Base-by-base conservation (phyloP, 2,113 vertebrate genomes). In the Eptesicus fuscus region DNA sequence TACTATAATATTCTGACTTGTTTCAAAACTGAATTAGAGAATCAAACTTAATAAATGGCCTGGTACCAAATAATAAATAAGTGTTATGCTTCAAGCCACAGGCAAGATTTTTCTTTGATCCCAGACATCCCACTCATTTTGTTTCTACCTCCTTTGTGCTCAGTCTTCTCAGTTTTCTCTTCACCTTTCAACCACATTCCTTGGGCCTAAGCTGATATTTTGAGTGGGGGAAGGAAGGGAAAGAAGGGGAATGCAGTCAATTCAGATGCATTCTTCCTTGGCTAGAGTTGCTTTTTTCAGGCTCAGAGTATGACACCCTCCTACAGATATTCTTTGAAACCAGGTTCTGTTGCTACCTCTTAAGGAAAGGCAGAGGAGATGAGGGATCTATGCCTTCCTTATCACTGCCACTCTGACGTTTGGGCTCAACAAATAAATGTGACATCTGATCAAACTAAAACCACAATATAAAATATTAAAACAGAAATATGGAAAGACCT, bases 181-280 rank as follows among this genome's bases (percentile, higher is more conserved):
- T 70, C 56, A 91, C 90, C 96, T 97, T 96, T 92, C 78, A 94
- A 95, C 88, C 40, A 83, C 97, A 97, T 97, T 96, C 96, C 93
- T 97, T 87, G 63, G 71, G 77, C 73, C 88, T 93, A 92, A 94
- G 70, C 84, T 84, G 84, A 53, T 35, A 42, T 74, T 92, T 56
- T 56, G 40, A 88, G 91, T 88, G 94, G 90, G 96, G 92, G 92
- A 91, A 90, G 88, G 86, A 63, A 76, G 37, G 80, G 42, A 77
- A n/a, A 88, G 44, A 84, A 95, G 88, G 84, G 73, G 92, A 93
- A 97, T 95, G 87, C 84, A 90, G 88, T 96, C 77, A 37, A 76
- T 84, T 95, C 69, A 61, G 63, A 85, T 14, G 56, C 96, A 97
- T 97, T 97, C 97, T 88, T 95, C 69, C 63, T 67, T 25, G 47